Percentiles rank a stretch among this genome's conserved stretches.
Evolutionary conservation across 2,888 invertebrate species (phyloP).

Genomic region (Hydraecia micacea): DNA sequence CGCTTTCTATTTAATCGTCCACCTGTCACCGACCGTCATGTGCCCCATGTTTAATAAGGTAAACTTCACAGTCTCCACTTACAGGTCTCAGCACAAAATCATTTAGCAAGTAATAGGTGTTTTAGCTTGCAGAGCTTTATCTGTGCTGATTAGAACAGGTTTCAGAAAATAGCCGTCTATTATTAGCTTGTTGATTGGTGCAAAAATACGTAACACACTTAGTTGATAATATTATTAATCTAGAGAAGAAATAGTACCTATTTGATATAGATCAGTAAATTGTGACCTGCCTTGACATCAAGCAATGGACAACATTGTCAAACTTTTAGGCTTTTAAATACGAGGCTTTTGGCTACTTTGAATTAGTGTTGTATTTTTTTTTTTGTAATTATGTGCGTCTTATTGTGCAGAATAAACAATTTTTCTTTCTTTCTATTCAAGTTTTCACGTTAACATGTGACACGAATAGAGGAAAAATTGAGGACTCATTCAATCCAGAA

Average conservation of each 20-base stretch:
- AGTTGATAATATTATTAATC: constrained; percentile 3
- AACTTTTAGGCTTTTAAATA: too few species aligned
- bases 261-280: too few species aligned
- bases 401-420: too few species aligned
- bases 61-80: constrained; percentile 35
- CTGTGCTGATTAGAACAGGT: constrained; percentile 24
- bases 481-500: neutral
- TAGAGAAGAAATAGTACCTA: neutral
- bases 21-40: constrained; percentile 52
- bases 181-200: constrained; percentile 14
- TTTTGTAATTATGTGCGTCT: too few species aligned
- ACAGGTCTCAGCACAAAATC: constrained; percentile 28
- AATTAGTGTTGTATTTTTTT: too few species aligned
- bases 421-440: too few species aligned
- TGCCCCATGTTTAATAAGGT: constrained; percentile 46
- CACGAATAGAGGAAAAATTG: neutral
- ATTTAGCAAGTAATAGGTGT: constrained; percentile 48
- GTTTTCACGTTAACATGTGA: neutral
- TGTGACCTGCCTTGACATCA: too few species aligned
- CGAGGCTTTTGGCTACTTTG: too few species aligned
- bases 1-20: constrained; percentile 64
- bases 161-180: constrained; percentile 26
- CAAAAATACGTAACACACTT: constrained; percentile 3
- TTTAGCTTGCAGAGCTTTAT: constrained; percentile 21
- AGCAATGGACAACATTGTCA: too few species aligned